These are phyloP conservation scores for Tautogolabrus adspersus DNA, from an alignment of 2,113 vertebrate species.

Conservation along the genomic window DNA sequence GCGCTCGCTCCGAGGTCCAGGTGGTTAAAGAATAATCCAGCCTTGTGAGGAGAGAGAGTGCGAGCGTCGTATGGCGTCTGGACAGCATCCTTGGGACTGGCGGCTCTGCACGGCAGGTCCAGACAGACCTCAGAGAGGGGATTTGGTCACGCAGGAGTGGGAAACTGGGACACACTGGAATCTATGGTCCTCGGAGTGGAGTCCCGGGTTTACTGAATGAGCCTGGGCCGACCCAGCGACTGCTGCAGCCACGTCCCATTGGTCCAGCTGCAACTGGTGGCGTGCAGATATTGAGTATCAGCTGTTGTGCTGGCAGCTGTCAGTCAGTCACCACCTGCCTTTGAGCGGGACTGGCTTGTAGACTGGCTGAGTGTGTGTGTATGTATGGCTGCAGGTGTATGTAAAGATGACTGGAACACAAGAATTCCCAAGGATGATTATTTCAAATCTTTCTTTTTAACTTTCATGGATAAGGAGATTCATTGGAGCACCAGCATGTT, in stretches of 20 bases:
- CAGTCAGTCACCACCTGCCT: slow-evolving; percentile 47
- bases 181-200: slow-evolving; percentile 57
- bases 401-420: background rate
- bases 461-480: slow-evolving; percentile 36
- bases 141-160: slow-evolving; percentile 65
- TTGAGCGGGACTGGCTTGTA: slow-evolving; percentile 25
- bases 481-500: slow-evolving; percentile 7
- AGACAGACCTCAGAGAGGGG: slow-evolving; percentile 68
- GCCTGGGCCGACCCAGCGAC: slow-evolving; percentile 23
- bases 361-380: background rate
- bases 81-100: slow-evolving; percentile 42
- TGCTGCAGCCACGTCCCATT: slow-evolving; percentile 44
- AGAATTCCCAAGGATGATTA: slow-evolving; percentile 1
- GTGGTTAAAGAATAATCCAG: slow-evolving; percentile 67
- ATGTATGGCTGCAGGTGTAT: background rate
- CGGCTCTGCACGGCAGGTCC: slow-evolving; percentile 57
- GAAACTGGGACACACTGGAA: slow-evolving; percentile 72
- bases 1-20: slow-evolving; percentile 33
- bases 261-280: slow-evolving; percentile 69
- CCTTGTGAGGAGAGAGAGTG: slow-evolving; percentile 38
- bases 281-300: slow-evolving; percentile 40
- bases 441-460: slow-evolving; percentile 1
- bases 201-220: slow-evolving; percentile 28
- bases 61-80: slow-evolving; percentile 46
- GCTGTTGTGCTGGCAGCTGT: slow-evolving; percentile 68